These are phyloP conservation scores for Isurus oxyrinchus DNA, from an alignment of 2,113 vertebrate species.

Conservation along the genomic window DNA sequence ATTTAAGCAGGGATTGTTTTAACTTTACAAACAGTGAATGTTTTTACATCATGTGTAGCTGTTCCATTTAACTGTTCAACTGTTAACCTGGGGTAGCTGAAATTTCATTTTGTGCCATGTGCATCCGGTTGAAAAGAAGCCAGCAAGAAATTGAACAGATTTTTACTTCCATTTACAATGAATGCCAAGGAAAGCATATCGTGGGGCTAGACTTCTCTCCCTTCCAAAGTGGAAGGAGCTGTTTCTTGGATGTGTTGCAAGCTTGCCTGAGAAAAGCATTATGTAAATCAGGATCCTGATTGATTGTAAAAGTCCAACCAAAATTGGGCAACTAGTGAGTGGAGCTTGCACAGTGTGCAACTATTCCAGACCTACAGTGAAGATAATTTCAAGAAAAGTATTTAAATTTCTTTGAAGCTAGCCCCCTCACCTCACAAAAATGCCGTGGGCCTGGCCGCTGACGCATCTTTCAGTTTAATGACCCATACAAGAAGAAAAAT, in stretches of 20 bases:
- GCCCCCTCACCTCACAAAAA: neutral
- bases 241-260: neutral
- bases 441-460: neutral
- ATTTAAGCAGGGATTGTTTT: neutral
- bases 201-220: neutral
- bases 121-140: neutral
- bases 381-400: neutral
- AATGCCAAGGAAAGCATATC: neutral
- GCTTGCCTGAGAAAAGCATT: neutral
- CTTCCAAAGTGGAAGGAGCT: neutral
- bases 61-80: neutral
- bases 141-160: neutral
- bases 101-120: neutral
- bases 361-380: neutral
- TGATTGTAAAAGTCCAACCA: neutral
- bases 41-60: neutral
- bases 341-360: neutral
- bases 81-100: neutral
- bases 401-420: neutral
- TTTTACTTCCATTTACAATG: neutral
- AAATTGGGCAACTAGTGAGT: neutral
- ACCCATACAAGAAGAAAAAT: neutral
- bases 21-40: neutral
- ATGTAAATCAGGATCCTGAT: neutral
- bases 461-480: neutral